Base-by-base conservation (phyloP, 2,888 invertebrate species). In the Noctua janthe region DNA sequence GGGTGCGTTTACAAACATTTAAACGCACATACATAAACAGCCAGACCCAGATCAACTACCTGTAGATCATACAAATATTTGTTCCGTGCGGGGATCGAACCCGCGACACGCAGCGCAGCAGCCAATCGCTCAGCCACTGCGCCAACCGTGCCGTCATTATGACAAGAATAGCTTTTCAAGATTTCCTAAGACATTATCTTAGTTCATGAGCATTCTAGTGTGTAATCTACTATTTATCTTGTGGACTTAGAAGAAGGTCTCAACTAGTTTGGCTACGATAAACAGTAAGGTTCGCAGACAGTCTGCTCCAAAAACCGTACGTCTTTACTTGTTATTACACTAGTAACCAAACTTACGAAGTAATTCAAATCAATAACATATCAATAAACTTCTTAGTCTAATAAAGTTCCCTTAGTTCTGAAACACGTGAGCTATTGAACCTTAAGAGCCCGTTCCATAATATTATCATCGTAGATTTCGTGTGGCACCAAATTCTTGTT, bases 401-500 rank as follows among this genome's bases (percentile, higher is more conserved):
- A 87, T 71, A 86, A 86, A 87, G 73, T 80, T 74, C 56, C 76
- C 77, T 83, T 75, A 76, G 70, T 76, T 70, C 72, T 74, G 5
- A 69, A 29, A 74, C 72, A 83, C 79, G 82, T 80, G 72, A 77
- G 56, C 51, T 70, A 72, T 78, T 81, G 72, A 81, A 78, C 71
- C 71, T 29, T 67, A 76, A 69, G 35, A 73, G 43, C 74, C 76
- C 80, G 72, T 83, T 82, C 70, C 70, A 82, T 83, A 84, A 80
- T 83, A 85, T 85, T 81, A 84, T 78, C 70, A 83, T 83, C 74
- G 75, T 80, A 80, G 74, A 88, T 82, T 86, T 85, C 80, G 73
- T 80, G 80, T 78, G 83, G 62, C 77, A 83, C 82, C 86, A 84
- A 90, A 91, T 87, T 79, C 75, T 75, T 80, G 47, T 85, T 85